Percentiles rank a stretch among this genome's conserved stretches.
Conservation (phyloP, 2,797 vertebrate species). For the Pterois miles region DNA sequence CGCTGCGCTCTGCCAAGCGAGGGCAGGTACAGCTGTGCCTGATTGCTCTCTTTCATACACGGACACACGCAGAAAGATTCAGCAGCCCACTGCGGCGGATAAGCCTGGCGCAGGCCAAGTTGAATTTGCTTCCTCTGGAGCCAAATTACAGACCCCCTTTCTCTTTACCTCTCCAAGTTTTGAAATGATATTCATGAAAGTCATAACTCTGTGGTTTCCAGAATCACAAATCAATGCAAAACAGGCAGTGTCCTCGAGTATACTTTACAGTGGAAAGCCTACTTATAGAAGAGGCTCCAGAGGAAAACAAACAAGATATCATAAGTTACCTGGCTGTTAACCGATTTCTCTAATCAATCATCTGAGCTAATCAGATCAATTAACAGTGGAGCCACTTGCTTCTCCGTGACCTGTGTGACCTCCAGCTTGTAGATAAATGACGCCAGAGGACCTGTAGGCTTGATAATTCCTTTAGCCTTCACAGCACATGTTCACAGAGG, state of each 20-base stretch:
- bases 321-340: slow-evolving; percentile 19
- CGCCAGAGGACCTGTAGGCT: slow-evolving; percentile 50
- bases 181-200: slow-evolving; percentile 31
- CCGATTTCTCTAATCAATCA: slow-evolving; percentile 40
- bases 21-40: slow-evolving; percentile 73
- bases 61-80: background rate
- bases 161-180: slow-evolving; percentile 15
- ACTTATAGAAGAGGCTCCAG: background rate
- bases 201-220: slow-evolving; percentile 10
- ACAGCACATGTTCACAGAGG: slow-evolving; percentile 65
- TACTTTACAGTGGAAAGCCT: background rate
- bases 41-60: slow-evolving; percentile 50
- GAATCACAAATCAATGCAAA: slow-evolving; percentile 12
- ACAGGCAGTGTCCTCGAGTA: background rate
- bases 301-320: slow-evolving; percentile 16
- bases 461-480: slow-evolving; percentile 72
- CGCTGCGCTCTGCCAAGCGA: slow-evolving; percentile 71
- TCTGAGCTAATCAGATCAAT: slow-evolving; percentile 47
- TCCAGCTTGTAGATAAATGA: slow-evolving; percentile 57
- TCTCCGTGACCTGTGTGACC: slow-evolving; percentile 49
- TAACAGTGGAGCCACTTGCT: slow-evolving; percentile 57
- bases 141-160: slow-evolving; percentile 3
- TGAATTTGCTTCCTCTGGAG: slow-evolving; percentile 7
- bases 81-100: slow-evolving; percentile 22
- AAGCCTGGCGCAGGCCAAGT: background rate